Evolutionary conservation across 1,140 invertebrate species (phyloP).

Genomic region (Achatina immaculata): DNA sequence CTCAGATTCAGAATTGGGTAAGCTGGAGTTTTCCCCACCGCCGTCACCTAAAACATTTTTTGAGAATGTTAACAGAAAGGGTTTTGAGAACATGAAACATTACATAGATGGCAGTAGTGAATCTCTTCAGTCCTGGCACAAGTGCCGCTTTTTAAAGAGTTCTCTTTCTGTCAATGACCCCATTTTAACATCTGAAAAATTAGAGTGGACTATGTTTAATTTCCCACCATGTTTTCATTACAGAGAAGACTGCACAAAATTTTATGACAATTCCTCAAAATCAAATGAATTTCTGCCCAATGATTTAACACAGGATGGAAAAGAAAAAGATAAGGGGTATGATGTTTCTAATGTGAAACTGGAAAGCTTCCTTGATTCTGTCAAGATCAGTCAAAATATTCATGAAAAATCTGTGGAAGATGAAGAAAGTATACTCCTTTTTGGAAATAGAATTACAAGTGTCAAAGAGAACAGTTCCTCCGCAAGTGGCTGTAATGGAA

Average conservation of each 20-base stretch:
- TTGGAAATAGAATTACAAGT: background rate
- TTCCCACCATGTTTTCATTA: slow-evolving; percentile 49
- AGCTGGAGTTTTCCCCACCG: slow-evolving; percentile 32
- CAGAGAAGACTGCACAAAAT: slow-evolving; percentile 11
- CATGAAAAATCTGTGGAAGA: background rate
- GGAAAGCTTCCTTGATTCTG: background rate
- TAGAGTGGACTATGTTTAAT: slow-evolving; percentile 55
- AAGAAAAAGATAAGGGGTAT: background rate
- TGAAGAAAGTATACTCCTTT: background rate
- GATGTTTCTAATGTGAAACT: background rate
- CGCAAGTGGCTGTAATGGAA: background rate
- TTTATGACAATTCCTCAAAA: slow-evolving; percentile 15
- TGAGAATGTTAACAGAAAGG: slow-evolving; percentile 52
- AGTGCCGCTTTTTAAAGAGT: slow-evolving; percentile 46
- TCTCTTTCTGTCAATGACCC: slow-evolving; percentile 40
- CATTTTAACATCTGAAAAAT: background rate
- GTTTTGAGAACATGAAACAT: slow-evolving; percentile 50
- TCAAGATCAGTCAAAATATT: background rate
- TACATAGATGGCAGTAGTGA: slow-evolving; percentile 53
- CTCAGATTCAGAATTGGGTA: background rate
- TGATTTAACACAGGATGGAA: background rate
- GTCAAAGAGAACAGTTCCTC: background rate
- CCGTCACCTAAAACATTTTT: slow-evolving; percentile 47
- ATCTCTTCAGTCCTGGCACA: slow-evolving; percentile 43
- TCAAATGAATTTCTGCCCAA: background rate